phyloP scores from a whole-genome alignment of 2,113 vertebrate species.

The Acrocephalus arundinaceus region DNA sequence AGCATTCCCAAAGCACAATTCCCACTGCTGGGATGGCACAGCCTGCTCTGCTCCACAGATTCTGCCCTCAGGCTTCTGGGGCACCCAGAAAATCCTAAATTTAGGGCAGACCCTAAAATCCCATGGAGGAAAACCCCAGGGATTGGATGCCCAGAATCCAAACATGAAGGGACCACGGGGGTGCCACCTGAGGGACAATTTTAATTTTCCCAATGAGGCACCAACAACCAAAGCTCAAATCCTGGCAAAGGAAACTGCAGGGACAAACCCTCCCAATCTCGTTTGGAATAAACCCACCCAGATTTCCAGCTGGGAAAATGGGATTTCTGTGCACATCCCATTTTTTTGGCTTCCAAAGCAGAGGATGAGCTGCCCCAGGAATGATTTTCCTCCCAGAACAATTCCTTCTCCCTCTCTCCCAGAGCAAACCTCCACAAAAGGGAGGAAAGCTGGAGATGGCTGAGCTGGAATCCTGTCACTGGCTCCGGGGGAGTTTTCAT shows the following conservation, averaged over 20 bases:
- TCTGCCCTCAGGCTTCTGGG: not conserved
- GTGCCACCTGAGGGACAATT: not conserved
- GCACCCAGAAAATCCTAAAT: not conserved
- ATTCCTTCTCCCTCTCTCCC: not conserved
- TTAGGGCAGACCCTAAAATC: not conserved
- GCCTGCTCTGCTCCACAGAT: not conserved
- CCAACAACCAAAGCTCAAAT: not conserved
- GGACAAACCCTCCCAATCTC: not conserved
- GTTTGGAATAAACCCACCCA: no score
- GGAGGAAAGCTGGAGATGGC: not conserved
- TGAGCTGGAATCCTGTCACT: not conserved
- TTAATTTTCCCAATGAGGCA: not conserved
- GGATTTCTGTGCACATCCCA: not conserved
- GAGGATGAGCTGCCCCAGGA: not conserved
- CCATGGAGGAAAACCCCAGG: not conserved
- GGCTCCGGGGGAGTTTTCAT: not conserved
- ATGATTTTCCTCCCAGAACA: not conserved
- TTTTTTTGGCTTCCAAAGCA: not conserved
- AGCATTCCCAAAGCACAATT: not conserved
- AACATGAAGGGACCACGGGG: rapidly evolving
- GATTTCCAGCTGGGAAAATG: not conserved
- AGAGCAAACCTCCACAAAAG: not conserved
- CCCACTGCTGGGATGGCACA: not conserved
- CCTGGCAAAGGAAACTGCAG: not conserved
- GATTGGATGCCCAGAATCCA: not conserved